These are phyloP conservation scores for Hydrozoanthus tunicans DNA, from an alignment of 64 coral and sea anemone species.

Conservation along the genomic window DNA sequence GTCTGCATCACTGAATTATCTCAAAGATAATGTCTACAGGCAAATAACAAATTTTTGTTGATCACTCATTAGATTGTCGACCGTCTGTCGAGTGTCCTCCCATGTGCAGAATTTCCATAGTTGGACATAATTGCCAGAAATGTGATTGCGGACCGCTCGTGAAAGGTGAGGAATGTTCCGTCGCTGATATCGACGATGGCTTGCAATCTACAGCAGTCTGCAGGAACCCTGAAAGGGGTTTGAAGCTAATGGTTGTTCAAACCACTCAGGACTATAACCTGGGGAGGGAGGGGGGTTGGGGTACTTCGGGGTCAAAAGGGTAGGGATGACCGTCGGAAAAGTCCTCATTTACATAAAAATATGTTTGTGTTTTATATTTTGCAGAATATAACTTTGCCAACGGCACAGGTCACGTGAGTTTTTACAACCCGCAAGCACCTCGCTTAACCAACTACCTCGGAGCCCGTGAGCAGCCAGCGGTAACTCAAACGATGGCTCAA, in stretches of 20 bases:
- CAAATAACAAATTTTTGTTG: not conserved
- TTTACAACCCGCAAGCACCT: not conserved
- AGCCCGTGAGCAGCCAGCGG: not conserved
- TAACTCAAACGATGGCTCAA: not conserved
- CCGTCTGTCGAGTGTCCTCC: slow-evolving; percentile 69
- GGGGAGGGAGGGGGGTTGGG: no score
- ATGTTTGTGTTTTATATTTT: not conserved
- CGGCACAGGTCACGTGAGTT: slow-evolving; percentile 28
- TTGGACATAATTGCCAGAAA: slow-evolving; percentile 56
- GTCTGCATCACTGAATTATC: no score
- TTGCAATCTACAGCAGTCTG: no score
- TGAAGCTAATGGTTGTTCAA: no score
- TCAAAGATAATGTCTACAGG: not conserved
- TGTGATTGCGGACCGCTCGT: slow-evolving; percentile 69
- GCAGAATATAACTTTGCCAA: slow-evolving; percentile 49
- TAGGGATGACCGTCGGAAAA: not conserved
- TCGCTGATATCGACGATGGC: no score
- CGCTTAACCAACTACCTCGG: not conserved
- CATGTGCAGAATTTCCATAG: slow-evolving; percentile 50
- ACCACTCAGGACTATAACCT: no score
- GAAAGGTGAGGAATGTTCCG: slow-evolving; percentile 29
- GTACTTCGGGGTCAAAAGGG: no score
- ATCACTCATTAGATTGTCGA: slow-evolving; percentile 23
- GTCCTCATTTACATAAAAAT: not conserved
- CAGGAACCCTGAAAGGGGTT: no score